Evolutionary conservation across 2,888 invertebrate species (phyloP).

Genomic region (Folsomia candida): DNA sequence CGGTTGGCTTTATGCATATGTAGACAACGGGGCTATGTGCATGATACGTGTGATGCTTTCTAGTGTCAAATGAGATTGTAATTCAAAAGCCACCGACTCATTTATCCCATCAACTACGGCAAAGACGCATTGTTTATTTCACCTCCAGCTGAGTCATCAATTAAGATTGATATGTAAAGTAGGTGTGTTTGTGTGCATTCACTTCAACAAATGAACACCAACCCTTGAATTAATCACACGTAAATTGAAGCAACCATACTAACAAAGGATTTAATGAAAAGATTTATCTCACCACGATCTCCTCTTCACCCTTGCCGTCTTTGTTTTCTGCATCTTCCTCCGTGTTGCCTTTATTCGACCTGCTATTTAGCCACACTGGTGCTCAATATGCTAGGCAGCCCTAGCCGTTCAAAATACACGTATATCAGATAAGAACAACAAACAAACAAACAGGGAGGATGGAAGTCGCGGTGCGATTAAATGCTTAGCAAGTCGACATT

Average conservation of each 20-base stretch:
- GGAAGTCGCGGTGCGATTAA: background rate
- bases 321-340: background rate
- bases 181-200: background rate
- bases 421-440: background rate
- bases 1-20: too few species aligned
- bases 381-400: background rate
- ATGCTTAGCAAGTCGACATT: background rate
- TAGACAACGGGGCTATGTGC: too few species aligned
- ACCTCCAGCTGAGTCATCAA: slow-evolving; percentile 18
- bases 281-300: slow-evolving; percentile 13
- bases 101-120: background rate
- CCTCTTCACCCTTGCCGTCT: slow-evolving; percentile 3
- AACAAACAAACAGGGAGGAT: background rate
- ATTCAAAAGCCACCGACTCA: background rate
- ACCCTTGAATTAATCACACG: background rate
- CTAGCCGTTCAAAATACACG: background rate
- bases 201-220: background rate
- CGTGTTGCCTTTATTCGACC: background rate
- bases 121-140: background rate
- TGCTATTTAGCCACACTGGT: background rate
- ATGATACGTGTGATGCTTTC: too few species aligned
- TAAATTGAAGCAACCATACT: background rate
- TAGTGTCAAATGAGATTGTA: background rate
- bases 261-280: slow-evolving; percentile 17
- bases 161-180: slow-evolving; percentile 13